These are phyloP conservation scores for Formicarius rufipectus DNA, from an alignment of 2,113 vertebrate genomes.

Conservation along the genomic window DNA sequence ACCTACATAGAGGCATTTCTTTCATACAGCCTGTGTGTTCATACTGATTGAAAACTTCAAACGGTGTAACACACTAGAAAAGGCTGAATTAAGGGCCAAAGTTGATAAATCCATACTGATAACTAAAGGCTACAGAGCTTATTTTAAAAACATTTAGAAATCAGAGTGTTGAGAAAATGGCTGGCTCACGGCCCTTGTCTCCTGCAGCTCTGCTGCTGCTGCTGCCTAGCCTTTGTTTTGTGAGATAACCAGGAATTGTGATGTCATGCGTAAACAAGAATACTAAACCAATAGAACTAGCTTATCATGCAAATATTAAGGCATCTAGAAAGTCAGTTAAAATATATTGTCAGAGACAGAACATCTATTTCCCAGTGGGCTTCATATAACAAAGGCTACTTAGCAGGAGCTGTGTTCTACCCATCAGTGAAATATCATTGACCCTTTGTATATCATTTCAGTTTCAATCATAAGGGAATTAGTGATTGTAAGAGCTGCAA, in stretches of 20 bases:
- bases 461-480: constrained; percentile 77
- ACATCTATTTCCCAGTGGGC: constrained; percentile 95
- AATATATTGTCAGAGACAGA: constrained; percentile 91
- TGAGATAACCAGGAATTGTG: constrained; percentile 90
- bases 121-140: constrained; percentile 80
- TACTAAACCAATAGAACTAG: constrained; percentile 90
- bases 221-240: constrained; percentile 81
- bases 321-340: constrained; percentile 96
- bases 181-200: constrained; percentile 72
- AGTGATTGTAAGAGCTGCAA: constrained; percentile 85
- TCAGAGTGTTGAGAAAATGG: constrained; percentile 74
- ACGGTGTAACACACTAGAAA: constrained; percentile 78
- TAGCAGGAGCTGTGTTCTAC: constrained; percentile 83
- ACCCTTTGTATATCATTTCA: constrained; percentile 77
- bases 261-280: constrained; percentile 90
- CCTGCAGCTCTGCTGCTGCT: constrained; percentile 72
- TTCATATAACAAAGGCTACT: constrained; percentile 94
- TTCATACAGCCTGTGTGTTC: constrained; percentile 78
- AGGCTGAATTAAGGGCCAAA: constrained; percentile 79
- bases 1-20: constrained; percentile 78
- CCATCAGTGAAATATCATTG: constrained; percentile 85
- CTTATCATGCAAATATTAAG: constrained; percentile 99
- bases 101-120: constrained; percentile 79
- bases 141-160: constrained; percentile 76
- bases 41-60: constrained; percentile 73